Conservation (phyloP, 2,888 invertebrate genomes). For the Anodontia alba region DNA sequence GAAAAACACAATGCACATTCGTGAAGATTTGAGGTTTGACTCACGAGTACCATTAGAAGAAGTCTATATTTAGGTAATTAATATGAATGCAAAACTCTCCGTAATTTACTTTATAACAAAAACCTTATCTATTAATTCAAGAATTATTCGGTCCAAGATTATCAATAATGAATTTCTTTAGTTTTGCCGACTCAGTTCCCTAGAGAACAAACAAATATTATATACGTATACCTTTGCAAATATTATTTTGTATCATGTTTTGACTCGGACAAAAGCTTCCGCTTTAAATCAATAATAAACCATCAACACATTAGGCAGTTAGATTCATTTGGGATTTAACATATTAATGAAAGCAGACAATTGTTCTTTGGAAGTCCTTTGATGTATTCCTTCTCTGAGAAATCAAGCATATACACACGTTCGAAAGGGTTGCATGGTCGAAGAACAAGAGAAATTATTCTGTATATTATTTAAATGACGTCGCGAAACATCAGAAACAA, state of each 20-base stretch:
- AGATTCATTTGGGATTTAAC: neutral
- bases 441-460: neutral
- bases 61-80: no score
- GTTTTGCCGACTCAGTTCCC: neutral
- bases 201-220: neutral
- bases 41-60: no score
- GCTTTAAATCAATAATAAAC: neutral
- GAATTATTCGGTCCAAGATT: no score
- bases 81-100: no score
- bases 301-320: slow-evolving; percentile 7
- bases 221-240: neutral
- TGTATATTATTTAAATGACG: neutral
- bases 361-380: neutral
- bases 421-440: no score
- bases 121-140: no score
- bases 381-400: neutral
- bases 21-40: no score
- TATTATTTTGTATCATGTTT: neutral
- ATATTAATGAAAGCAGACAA: neutral
- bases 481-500: neutral
- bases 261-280: neutral
- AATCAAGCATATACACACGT: neutral
- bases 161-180: no score
- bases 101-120: no score
- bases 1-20: no score